These are phyloP conservation scores for Lithophane semibrunnea DNA, from an alignment of 2,888 invertebrate species.

Conservation along the genomic window DNA sequence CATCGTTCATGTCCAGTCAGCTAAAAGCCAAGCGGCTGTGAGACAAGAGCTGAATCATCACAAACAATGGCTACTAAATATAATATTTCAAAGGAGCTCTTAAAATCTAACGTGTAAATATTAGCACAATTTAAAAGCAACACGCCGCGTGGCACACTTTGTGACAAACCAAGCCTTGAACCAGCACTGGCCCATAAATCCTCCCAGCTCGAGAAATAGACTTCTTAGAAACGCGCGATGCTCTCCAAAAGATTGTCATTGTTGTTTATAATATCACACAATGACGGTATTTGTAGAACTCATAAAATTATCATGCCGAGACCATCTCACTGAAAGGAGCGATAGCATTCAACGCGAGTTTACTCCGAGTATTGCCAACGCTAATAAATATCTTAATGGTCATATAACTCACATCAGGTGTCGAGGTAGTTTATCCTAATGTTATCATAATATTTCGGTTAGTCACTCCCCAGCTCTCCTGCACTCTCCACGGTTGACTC, in stretches of 20 bases:
- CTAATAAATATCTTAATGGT: constrained; percentile 60
- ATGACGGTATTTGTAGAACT: constrained; percentile 33
- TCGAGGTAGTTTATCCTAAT: constrained; percentile 55
- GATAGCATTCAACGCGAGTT: constrained; percentile 35
- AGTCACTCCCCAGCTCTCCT: constrained; percentile 42
- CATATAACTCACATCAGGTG: constrained; percentile 57
- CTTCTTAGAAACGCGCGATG: constrained; percentile 54
- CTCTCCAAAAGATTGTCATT: constrained; percentile 60
- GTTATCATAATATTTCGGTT: constrained; percentile 58
- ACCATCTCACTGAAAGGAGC: constrained; percentile 23
- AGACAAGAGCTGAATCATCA: constrained; percentile 60
- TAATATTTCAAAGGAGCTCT: constrained; percentile 70
- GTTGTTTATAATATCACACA: constrained; percentile 48
- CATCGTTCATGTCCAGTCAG: constrained; percentile 45
- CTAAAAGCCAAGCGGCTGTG: constrained; percentile 54
- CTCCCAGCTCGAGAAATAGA: constrained; percentile 51
- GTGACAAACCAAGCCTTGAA: constrained; percentile 65
- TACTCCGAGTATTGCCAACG: constrained; percentile 38
- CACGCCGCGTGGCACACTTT: constrained; percentile 60
- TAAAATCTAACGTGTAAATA: constrained; percentile 66
- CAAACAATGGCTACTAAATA: constrained; percentile 66
- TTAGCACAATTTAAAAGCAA: constrained; percentile 65
- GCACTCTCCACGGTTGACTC: constrained; percentile 57
- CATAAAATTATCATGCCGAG: constrained; percentile 29
- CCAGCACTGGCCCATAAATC: constrained; percentile 57